These are phyloP conservation scores for Danaus chrysippus DNA, from an alignment of 2,888 invertebrate genomes.

Conservation along the genomic window DNA sequence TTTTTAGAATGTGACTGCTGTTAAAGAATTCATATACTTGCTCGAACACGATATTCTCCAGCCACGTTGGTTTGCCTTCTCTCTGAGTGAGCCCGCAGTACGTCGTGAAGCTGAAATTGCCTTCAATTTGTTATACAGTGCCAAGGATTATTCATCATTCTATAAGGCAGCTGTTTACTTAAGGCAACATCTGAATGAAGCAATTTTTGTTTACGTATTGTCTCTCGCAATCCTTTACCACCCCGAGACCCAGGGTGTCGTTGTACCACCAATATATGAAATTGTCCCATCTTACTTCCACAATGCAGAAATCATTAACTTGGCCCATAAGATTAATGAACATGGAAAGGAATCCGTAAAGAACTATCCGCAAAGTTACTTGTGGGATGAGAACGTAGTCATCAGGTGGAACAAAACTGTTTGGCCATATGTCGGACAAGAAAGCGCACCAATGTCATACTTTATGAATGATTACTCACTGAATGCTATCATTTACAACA, in stretches of 20 bases:
- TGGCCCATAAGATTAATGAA: constrained; percentile 80
- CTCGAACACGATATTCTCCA: constrained; percentile 74
- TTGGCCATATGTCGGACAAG: constrained; percentile 69
- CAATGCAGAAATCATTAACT: constrained; percentile 82
- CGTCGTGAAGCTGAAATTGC: constrained; percentile 81
- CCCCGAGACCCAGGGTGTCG: constrained; percentile 80
- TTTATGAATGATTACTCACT: constrained; percentile 86
- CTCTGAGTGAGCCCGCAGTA: constrained; percentile 75
- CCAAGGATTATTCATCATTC: constrained; percentile 85
- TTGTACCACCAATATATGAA: constrained; percentile 85
- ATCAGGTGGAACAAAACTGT: constrained; percentile 82
- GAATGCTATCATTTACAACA: constrained; percentile 82
- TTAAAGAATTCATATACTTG: constrained; percentile 75
- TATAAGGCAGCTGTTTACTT: constrained; percentile 83
- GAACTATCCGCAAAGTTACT: constrained; percentile 50
- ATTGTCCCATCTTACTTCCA: constrained; percentile 85
- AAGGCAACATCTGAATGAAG: constrained; percentile 83
- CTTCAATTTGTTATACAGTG: constrained; percentile 83
- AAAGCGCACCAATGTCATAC: constrained; percentile 81
- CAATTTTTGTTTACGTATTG: constrained; percentile 82
- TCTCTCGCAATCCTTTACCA: constrained; percentile 81
- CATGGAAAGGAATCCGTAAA: constrained; percentile 53
- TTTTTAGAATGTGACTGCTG: constrained; percentile 73
- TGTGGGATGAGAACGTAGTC: constrained; percentile 71
- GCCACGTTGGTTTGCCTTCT: constrained; percentile 80